Base-by-base conservation (phyloP, 2,888 invertebrate species). In the Omphaloscelis lunosa region DNA sequence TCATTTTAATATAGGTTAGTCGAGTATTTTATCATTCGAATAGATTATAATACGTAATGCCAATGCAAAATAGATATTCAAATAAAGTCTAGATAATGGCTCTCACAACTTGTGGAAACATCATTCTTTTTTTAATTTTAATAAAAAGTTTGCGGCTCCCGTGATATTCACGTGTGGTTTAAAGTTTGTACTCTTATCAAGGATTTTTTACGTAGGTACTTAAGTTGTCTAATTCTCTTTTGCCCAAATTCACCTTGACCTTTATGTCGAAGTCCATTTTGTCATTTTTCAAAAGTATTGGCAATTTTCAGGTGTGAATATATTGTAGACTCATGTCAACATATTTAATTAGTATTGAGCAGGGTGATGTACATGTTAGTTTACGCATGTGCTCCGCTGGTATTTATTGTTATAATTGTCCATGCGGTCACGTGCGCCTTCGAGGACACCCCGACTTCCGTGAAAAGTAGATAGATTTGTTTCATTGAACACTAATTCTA, bases 401-500 rank as follows among this genome's bases (percentile, higher is more conserved):
- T 90, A 88, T 90, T 91, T 92, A 91, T 93, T 92, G 91, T 92
- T 90, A 87, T 92, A 92, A 92, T 92, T 91, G 89, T 86, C 80
- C 74, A 83, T 69, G 84, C 83, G 82, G 91, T 94, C 94, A 94
- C 94, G 93, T 94, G 94, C 85, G 76, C 80, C 74, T 51, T 81
- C 92, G 92, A 93, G 92, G 92, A 93, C 89, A 85, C 62, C 75
- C 65, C 65, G 76, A 74, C 83, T 82, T 83, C 72, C 74, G 83
- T 87, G 72, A 80, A 88, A 86, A 82, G 66, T 76, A 69, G 51
- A 79, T 76, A 69, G 51, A 79, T 71, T 77, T 48, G 39, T 79
- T 76, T 80, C 56, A 81, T 72, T 74, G 76, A 74, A 82, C 23
- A 66, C 51, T 71, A 77, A 62, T 63, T 70, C 73, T 80, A 78